phyloP scores from a whole-genome alignment of 2,888 invertebrate species.

The Achlya flavicornis region DNA sequence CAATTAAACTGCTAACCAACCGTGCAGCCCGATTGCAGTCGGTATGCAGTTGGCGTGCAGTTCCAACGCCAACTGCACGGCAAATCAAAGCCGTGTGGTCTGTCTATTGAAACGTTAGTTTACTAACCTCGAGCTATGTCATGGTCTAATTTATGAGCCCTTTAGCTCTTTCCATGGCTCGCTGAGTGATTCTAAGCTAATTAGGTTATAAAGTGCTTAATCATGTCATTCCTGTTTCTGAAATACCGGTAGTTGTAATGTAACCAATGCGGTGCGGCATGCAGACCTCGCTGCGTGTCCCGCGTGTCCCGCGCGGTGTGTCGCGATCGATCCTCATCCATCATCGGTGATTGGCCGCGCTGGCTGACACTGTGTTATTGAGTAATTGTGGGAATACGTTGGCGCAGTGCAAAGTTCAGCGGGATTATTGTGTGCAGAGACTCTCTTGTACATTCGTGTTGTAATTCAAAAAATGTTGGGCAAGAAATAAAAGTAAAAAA shows the following conservation, averaged over 20 bases:
- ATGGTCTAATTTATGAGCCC: too few relatives aligned
- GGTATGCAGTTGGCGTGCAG: too few relatives aligned
- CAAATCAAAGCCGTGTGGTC: too few relatives aligned
- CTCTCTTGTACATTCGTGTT: not conserved
- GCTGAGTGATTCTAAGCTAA: too few relatives aligned
- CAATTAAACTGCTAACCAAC: too few relatives aligned
- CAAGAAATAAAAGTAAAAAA: not conserved
- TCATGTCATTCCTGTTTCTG: too few relatives aligned
- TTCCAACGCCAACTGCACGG: too few relatives aligned
- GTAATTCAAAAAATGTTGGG: not conserved
- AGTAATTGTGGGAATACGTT: conserved; percentile 46
- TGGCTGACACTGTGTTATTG: conserved; percentile 37
- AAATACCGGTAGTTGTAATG: not conserved
- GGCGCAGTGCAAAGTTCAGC: conserved; percentile 15
- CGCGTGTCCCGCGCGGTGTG: not conserved
- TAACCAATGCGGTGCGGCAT: not conserved
- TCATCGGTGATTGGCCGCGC: conserved; percentile 31
- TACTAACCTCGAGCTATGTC: too few relatives aligned
- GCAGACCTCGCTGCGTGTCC: not conserved
- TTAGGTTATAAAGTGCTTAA: too few relatives aligned
- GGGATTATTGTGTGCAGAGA: conserved; percentile 23
- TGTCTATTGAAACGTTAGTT: too few relatives aligned
- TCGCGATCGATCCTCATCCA: conserved; percentile 43
- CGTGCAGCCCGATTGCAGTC: too few relatives aligned
- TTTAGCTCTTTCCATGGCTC: too few relatives aligned